A percentile compares a stretch with the other conserved stretches of the same genome.
Conservation (phyloP, 2,797 vertebrate genomes). For the Poeciliopsis turneri region DNA sequence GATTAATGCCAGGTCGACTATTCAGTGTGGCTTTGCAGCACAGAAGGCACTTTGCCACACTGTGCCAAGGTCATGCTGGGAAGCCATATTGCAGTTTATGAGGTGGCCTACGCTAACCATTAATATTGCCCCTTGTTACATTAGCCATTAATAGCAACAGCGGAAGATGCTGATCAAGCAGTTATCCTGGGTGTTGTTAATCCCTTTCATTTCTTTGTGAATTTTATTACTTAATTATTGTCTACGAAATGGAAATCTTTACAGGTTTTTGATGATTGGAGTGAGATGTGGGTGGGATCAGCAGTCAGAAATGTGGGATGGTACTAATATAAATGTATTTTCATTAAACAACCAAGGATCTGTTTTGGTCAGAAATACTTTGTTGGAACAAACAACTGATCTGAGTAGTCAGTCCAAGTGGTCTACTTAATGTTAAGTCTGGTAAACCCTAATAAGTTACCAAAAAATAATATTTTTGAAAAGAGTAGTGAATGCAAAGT, state of each 20-base stretch:
- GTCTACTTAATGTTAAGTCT: not conserved
- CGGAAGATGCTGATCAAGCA: slow-evolving; percentile 41
- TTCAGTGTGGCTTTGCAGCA: slow-evolving; percentile 73
- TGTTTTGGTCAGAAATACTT: not conserved
- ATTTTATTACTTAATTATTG: slow-evolving; percentile 20
- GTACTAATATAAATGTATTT: not conserved
- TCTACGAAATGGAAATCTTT: not conserved
- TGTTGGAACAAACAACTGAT: not conserved
- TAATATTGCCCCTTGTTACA: slow-evolving; percentile 71
- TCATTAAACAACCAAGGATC: not conserved
- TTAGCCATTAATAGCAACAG: slow-evolving; percentile 67
- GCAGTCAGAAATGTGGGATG: not conserved
- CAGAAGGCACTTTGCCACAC: slow-evolving; percentile 78
- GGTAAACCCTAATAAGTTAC: not conserved
- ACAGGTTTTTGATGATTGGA: slow-evolving; percentile 1
- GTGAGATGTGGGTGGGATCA: not conserved
- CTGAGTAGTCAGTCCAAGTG: not conserved
- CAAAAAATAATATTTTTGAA: not conserved
- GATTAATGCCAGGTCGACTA: slow-evolving; percentile 70
- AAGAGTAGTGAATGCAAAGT: not conserved
- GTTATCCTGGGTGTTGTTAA: slow-evolving; percentile 45
- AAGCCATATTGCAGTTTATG: slow-evolving; percentile 84
- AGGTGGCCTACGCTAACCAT: slow-evolving; percentile 74
- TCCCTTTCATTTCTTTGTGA: slow-evolving; percentile 3
- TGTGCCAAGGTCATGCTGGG: slow-evolving; percentile 83